Percentiles rank a stretch among this genome's conserved stretches.
Evolutionary conservation across 2,888 invertebrate species (phyloP).

Genomic region (Himalopsyche kuldschensis): DNA sequence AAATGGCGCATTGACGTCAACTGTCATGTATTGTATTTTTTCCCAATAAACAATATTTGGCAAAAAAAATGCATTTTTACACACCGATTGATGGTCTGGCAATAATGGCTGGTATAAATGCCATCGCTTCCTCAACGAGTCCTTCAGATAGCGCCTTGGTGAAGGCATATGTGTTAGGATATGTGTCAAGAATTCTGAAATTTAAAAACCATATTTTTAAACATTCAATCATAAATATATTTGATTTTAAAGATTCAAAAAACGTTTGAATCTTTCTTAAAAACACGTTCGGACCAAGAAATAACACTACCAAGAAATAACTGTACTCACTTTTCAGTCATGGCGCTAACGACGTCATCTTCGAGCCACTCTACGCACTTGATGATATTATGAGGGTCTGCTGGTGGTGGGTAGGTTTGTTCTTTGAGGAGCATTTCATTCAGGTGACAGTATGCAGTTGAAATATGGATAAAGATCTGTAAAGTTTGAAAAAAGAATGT

Average conservation of each 20-base stretch:
- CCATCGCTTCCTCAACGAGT: slow-evolving; percentile 76
- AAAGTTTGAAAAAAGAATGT: slow-evolving; percentile 18
- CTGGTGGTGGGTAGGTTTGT: slow-evolving; percentile 82
- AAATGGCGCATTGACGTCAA: no score
- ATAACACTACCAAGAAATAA: no score
- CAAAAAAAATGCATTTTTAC: neutral
- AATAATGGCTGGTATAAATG: slow-evolving; percentile 76
- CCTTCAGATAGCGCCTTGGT: slow-evolving; percentile 91
- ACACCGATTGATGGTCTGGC: slow-evolving; percentile 82
- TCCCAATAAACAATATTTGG: no score
- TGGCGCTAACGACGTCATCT: slow-evolving; percentile 67
- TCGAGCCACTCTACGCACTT: slow-evolving; percentile 79
- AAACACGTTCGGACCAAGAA: no score
- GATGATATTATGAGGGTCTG: slow-evolving; percentile 74
- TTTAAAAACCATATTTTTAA: slow-evolving; percentile 11
- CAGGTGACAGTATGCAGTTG: slow-evolving; percentile 90
- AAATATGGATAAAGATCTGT: slow-evolving; percentile 76
- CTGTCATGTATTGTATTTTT: no score
- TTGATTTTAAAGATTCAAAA: no score
- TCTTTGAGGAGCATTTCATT: slow-evolving; percentile 80
- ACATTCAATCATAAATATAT: neutral
- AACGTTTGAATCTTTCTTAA: no score
- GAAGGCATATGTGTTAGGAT: slow-evolving; percentile 92
- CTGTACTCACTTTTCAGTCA: slow-evolving; percentile 64
- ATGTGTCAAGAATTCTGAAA: slow-evolving; percentile 68